Evolutionary conservation across 2,113 vertebrate species (phyloP).

Genomic region (Coturnix japonica): DNA sequence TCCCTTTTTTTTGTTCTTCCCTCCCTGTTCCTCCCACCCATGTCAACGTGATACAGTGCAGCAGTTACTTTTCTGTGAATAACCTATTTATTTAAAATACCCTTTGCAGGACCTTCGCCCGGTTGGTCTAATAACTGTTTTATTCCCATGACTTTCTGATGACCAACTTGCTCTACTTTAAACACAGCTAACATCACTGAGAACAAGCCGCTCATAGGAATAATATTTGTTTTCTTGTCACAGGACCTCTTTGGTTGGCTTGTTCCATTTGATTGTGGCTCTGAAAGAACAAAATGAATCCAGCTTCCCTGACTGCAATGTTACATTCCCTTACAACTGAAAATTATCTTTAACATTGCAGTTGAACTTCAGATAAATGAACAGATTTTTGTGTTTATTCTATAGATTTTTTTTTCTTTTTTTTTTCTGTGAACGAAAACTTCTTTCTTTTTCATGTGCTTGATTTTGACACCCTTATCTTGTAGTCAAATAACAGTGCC

Average conservation of each 20-base stretch:
- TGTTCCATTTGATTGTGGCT: not conserved
- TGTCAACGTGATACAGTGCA: not conserved
- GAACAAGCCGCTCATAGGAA: slow-evolving; percentile 1
- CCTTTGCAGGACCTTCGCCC: not conserved
- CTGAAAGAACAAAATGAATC: slow-evolving; percentile 20
- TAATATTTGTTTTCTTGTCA: slow-evolving; percentile 22
- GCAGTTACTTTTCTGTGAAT: not conserved
- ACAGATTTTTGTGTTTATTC: not conserved
- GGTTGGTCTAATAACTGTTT: not conserved
- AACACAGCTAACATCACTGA: not conserved
- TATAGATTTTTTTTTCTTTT: not conserved
- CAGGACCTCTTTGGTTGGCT: not conserved
- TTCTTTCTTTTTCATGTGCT: not conserved
- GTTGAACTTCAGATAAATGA: not conserved
- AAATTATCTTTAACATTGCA: not conserved
- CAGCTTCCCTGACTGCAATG: not conserved
- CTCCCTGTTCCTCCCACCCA: not conserved
- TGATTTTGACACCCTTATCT: not conserved
- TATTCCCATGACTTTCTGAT: not conserved
- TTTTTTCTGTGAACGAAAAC: not conserved
- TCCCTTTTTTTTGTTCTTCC: not conserved
- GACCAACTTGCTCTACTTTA: not conserved
- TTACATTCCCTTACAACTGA: not conserved
- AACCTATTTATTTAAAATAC: not conserved
- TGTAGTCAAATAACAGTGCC: not conserved